Conservation (phyloP, 2,113 vertebrate species). For the Plecotus auritus region DNA sequence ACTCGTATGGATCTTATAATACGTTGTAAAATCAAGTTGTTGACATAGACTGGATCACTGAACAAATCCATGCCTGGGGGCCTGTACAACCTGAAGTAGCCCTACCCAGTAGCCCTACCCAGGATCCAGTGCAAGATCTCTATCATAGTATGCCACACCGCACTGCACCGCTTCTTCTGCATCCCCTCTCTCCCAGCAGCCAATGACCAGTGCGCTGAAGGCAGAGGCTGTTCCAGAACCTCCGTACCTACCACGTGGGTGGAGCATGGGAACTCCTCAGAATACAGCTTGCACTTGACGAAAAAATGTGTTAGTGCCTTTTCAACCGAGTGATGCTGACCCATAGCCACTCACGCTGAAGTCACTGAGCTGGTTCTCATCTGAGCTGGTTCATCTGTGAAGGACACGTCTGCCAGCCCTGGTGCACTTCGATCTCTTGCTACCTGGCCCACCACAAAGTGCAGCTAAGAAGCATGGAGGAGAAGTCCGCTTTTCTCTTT, state of each 20-base stretch:
- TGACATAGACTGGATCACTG: background rate
- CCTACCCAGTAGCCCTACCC: too few species aligned
- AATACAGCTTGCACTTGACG: background rate
- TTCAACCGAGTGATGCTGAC: background rate
- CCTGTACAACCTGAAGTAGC: background rate
- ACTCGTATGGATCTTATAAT: background rate
- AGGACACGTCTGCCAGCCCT: background rate
- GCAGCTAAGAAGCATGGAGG: background rate
- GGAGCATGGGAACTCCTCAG: background rate
- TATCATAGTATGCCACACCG: rapidly evolving
- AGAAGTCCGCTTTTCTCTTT: background rate
- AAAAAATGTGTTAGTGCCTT: background rate
- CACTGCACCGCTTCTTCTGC: too few species aligned
- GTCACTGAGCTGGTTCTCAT: background rate
- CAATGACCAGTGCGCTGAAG: background rate
- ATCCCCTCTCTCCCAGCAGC: background rate
- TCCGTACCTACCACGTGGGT: background rate
- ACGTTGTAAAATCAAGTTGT: background rate
- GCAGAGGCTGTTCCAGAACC: background rate
- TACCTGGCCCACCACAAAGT: background rate
- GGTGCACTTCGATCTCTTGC: background rate
- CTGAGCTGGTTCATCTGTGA: background rate
- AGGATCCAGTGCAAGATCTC: background rate
- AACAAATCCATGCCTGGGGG: background rate
- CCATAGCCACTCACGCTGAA: background rate